Conservation (phyloP, 2,113 vertebrate genomes). For the Ophthalmolycus amberensis region DNA sequence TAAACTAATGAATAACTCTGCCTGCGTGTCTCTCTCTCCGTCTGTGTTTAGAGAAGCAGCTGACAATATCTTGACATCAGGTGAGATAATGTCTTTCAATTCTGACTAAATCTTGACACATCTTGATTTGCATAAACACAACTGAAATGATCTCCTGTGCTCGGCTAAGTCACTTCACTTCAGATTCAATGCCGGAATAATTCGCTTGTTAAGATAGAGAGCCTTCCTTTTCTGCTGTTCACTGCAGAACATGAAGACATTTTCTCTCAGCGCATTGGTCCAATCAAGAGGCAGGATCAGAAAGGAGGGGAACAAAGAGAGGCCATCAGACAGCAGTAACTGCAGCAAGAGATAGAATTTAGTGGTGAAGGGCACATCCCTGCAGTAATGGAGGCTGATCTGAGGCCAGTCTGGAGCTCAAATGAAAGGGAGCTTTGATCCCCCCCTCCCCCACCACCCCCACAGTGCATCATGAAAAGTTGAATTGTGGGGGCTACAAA, state of each 20-base stretch:
- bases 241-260: slow-evolving; percentile 1
- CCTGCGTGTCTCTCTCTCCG: neutral
- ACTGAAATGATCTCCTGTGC: neutral
- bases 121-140: slow-evolving; percentile 26
- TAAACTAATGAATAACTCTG: neutral
- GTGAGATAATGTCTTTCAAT: slow-evolving; percentile 26
- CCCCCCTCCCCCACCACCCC: slow-evolving; percentile 9
- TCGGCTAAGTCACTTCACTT: slow-evolving; percentile 4
- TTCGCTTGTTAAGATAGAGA: slow-evolving; percentile 10
- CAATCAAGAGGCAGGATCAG: slow-evolving; percentile 43
- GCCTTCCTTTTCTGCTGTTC: neutral
- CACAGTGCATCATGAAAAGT: slow-evolving; percentile 82
- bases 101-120: neutral
- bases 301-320: slow-evolving; percentile 41
- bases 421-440: slow-evolving; percentile 83
- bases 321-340: slow-evolving; percentile 55
- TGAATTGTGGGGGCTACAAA: slow-evolving; percentile 87
- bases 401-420: slow-evolving; percentile 63
- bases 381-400: slow-evolving; percentile 59
- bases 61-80: slow-evolving; percentile 28
- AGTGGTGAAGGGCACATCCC: slow-evolving; percentile 59
- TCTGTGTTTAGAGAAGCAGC: slow-evolving; percentile 12
- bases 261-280: neutral
- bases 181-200: slow-evolving; percentile 9
- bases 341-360: slow-evolving; percentile 46